Evolutionary conservation across 2,888 invertebrate species (phyloP), one percentile per base, ranked within the genome.

Genomic region (Andrena haemorrhoa): DNA sequence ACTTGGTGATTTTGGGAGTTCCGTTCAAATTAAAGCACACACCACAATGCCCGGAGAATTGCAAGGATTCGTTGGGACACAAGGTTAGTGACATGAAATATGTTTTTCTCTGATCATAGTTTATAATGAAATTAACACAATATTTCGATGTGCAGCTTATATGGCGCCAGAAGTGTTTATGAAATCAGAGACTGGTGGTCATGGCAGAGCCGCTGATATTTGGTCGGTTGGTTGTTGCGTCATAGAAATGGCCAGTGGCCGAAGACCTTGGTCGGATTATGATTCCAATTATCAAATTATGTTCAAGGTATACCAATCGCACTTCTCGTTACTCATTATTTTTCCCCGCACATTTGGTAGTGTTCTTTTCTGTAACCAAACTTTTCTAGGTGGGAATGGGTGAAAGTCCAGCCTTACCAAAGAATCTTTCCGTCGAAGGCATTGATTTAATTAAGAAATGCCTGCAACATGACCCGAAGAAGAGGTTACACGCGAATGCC

Each of bases 161-260:
- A 99, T 99, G 98, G 99, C 98, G 0, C 99, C 99, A 0, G 99
- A 99, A 94, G 97, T 99, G 89, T 98, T 98, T 93, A 97, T 97
- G 95, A 97, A 97, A 94, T 96, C 96, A 47, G 96, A 96, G 84
- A 94, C 94, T 35, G 95, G 95, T 82, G 98, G 99, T 0, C 98
- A 98, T 94, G 99, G 99, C 0, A 95, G 98, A 90, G 97, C 98
- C 2, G 98, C 98, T 2, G 99, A 99, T 95, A 97, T 99, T 92
- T 99, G 99, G 99, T 98, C 98, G 47, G 95, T 98, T 61, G 99
- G 98, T 51, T 99, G 98, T 94, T 98, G 98, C 74, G 97, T 99
- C 83, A 96, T 98, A 0, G 98, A 99, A 94, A 99, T 99, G 98
- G 96, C 97, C 29, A 97, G 98, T 16, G 98, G 98, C 88, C 97